Evolutionary conservation across 2,113 vertebrate species (phyloP).

Genomic region (Sceloporus undulatus): DNA sequence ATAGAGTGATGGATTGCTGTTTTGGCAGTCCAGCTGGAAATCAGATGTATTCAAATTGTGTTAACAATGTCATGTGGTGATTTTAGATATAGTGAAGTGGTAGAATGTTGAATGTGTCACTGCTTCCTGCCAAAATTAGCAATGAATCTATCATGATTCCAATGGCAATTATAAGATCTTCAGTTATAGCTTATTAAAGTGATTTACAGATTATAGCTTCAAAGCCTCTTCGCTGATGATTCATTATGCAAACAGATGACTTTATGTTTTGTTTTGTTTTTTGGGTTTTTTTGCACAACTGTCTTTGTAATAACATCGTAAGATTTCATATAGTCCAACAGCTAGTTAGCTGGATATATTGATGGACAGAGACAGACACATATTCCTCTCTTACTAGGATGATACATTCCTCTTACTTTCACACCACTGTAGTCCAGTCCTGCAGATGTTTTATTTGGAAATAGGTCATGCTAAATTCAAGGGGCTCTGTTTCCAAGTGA

Average conservation of each 20-base stretch:
- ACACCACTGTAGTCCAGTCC: neutral
- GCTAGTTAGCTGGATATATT: neutral
- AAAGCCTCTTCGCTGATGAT: conserved; percentile 5
- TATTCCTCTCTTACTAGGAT: too few relatives aligned
- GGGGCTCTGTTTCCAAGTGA: too few relatives aligned
- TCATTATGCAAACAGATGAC: neutral
- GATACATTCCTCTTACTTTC: conserved; percentile 26
- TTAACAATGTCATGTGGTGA: too few relatives aligned
- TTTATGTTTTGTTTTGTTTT: neutral
- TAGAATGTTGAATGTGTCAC: conserved; percentile 15
- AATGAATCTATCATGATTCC: neutral
- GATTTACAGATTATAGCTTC: neutral
- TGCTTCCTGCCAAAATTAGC: conserved; percentile 7
- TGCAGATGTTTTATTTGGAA: neutral
- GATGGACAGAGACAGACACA: neutral
- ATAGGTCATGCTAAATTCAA: neutral
- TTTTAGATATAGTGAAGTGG: neutral
- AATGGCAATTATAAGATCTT: conserved; percentile 45
- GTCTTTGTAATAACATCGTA: too few relatives aligned
- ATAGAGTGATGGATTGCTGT: neutral
- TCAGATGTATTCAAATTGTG: too few relatives aligned
- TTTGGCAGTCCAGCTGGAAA: conserved; percentile 3
- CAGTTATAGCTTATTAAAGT: conserved; percentile 35
- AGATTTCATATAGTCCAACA: neutral
- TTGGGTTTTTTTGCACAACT: neutral